These are phyloP conservation scores for Drosophila saltans DNA, from an alignment of 1,140 invertebrate genomes.

Conservation along the genomic window DNA sequence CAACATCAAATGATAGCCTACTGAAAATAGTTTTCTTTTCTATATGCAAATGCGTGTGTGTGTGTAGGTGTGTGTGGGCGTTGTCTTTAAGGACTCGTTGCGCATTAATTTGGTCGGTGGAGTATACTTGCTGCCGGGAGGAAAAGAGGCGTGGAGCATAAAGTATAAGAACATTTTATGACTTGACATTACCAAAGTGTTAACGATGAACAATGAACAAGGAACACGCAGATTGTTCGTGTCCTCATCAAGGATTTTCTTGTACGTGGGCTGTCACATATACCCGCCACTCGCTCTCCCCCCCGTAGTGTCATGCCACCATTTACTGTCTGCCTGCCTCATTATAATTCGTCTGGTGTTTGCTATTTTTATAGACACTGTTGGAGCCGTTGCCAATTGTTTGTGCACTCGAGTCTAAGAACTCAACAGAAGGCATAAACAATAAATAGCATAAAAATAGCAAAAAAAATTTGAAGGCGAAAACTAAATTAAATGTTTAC, in stretches of 20 bases:
- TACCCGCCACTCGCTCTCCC: background rate
- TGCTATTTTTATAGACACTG: slow-evolving; percentile 62
- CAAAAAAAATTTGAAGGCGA: background rate
- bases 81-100: slow-evolving; percentile 9
- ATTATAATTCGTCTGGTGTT: slow-evolving; percentile 68
- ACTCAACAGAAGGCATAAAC: slow-evolving; percentile 17
- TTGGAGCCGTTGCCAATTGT: slow-evolving; percentile 38
- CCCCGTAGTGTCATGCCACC: background rate
- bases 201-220: slow-evolving; percentile 30
- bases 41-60: slow-evolving; percentile 1
- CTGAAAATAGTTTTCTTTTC: slow-evolving; percentile 11
- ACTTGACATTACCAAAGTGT: slow-evolving; percentile 28
- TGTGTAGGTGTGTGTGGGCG: background rate
- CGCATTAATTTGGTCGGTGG: background rate
- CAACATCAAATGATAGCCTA: slow-evolving; percentile 8
- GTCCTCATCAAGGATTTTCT: slow-evolving; percentile 24
- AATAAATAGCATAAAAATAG: slow-evolving; percentile 10
- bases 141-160: background rate
- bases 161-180: slow-evolving; percentile 14
- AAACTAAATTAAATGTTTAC: slow-evolving; percentile 14
- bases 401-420: slow-evolving; percentile 3
- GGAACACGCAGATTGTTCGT: slow-evolving; percentile 16
- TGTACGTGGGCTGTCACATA: slow-evolving; percentile 10
- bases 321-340: slow-evolving; percentile 29
- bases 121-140: too few species aligned